Conservation (phyloP, 2,888 invertebrate genomes). For the Teleiodes luculella region DNA sequence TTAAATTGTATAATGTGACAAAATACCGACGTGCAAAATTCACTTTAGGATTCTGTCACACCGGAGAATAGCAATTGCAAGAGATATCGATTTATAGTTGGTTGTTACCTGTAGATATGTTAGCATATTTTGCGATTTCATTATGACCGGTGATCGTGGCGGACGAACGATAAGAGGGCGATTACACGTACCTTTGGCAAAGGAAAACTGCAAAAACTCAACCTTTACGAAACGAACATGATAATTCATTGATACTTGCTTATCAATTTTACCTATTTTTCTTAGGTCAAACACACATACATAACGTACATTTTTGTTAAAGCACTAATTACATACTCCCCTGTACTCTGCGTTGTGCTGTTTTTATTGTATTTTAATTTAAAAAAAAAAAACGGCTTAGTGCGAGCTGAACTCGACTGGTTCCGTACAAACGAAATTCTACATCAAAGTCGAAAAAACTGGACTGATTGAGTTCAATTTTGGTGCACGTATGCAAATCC, state of each 20-base stretch:
- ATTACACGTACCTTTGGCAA: slow-evolving; percentile 37
- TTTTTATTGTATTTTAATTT: no score
- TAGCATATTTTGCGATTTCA: slow-evolving; percentile 44
- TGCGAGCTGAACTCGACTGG: no score
- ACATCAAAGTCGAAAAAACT: no score
- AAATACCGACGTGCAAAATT: background rate
- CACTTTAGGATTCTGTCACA: background rate
- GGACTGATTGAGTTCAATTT: no score
- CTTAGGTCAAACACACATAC: background rate
- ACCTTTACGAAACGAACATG: background rate
- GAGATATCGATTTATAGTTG: slow-evolving; percentile 6
- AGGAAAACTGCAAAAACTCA: background rate
- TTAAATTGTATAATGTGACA: no score
- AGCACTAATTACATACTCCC: no score
- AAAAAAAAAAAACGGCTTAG: no score
- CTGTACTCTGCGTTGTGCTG: no score
- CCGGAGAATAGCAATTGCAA: background rate
- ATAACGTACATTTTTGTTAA: no score
- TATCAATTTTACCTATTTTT: background rate
- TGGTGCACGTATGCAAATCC: no score
- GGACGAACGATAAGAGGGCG: slow-evolving; percentile 52
- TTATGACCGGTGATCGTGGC: slow-evolving; percentile 48
- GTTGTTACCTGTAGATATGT: slow-evolving; percentile 27
- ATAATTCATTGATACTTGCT: background rate
- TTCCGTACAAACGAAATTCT: no score